Base-by-base conservation (phyloP, 2,888 invertebrate genomes). In the Platerodrilus igneus region DNA sequence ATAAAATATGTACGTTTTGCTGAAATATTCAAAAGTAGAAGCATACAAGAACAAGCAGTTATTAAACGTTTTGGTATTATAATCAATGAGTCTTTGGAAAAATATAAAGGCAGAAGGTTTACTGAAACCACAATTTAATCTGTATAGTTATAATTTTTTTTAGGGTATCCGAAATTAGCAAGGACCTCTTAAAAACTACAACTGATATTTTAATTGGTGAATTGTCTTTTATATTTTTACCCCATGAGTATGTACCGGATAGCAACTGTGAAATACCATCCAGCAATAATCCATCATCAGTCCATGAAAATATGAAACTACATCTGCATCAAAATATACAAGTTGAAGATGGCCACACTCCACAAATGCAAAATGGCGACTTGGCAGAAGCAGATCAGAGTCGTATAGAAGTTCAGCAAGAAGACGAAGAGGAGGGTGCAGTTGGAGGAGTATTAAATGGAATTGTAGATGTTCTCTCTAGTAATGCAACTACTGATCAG, bases 371-470 rank as follows among this genome's bases (percentile, higher is more conserved):
- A 45, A 81, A 87, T 60, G 85, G 80, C 15, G 87, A 87, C 58
- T 67, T 87, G 48, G 86, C 86, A 0, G 87, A 87, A 66, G 86
- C 86, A 6, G 87, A 87, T 69, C 86, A 86, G 64, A 81, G 82
- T 34, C 75, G 82, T 51, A 74, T 69, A 35, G 63, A 58, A 27
- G 53, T 60, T 17, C 63, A 60, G 3, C 58, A 52, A 4, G 55
- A 57, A 25, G 62, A 62, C 11, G 62, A 62, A 21, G 66, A 66
- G 40, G 66, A 66, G 40, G 69, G 68, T 8, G 68, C 68, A 2
- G 67, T 68, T n/a, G 68, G 68, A 8, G 68, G 69, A 1, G 45
- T 62, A 22, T 44, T 63, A 37, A 58, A 57, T 30, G 22, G 38
- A 21, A 34, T 45, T 8, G 33, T 25, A 2, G 50, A 47, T 14